Percentiles rank a stretch among this genome's conserved stretches.
phyloP scores from a whole-genome alignment of 2,113 vertebrate species.

The Ploceus nigricollis region DNA sequence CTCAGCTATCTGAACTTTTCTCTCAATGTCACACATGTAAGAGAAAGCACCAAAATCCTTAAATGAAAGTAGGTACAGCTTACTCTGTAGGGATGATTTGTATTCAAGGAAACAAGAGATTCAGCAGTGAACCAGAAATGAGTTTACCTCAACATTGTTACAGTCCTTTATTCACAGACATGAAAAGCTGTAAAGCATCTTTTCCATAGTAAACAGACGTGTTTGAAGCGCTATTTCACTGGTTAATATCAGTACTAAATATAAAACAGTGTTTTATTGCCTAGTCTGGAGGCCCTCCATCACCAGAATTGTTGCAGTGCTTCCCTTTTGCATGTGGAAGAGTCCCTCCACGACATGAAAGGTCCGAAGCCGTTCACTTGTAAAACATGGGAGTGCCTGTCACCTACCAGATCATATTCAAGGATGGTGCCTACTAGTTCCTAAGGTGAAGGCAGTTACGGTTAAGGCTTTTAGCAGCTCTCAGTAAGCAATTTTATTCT shows the following conservation, averaged over 20 bases:
- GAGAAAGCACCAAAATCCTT: not conserved
- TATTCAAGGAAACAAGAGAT: not conserved
- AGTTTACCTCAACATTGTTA: not conserved
- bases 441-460: not conserved
- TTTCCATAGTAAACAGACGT: not conserved
- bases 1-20: not conserved
- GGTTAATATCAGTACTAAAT: not conserved
- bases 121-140: not conserved
- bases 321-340: not conserved
- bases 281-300: not conserved
- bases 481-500: not conserved
- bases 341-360: not conserved
- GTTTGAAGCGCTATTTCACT: not conserved
- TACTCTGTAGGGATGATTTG: not conserved
- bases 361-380: not conserved
- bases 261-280: not conserved
- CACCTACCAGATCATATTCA: not conserved
- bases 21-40: not conserved
- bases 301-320: not conserved
- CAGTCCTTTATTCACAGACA: not conserved
- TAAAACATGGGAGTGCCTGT: not conserved
- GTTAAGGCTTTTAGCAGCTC: not conserved
- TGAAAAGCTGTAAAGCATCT: not conserved
- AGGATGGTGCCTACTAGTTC: not conserved
- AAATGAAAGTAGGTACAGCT: not conserved